Base-by-base conservation (phyloP, 2,888 invertebrate species). In the Epinotia brunnichana region DNA sequence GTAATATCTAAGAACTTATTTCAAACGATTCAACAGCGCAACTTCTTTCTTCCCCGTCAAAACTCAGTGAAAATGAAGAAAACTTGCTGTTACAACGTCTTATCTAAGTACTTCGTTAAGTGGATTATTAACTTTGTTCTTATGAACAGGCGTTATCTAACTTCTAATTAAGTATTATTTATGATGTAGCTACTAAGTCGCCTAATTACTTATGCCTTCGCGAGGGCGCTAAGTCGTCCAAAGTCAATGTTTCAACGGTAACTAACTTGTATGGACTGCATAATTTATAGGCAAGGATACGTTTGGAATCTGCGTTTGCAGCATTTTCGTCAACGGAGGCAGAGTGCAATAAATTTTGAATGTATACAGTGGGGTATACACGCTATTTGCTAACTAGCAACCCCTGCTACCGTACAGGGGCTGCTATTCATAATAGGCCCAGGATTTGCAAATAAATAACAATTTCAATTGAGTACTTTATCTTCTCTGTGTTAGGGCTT, bases 281-380 rank as follows among this genome's bases (percentile, higher is more conserved):
- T 84, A 82, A 87, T 83, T 85, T 83, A 86, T 82, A 41, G 70
- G 74, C 68, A 56, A 72, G 75, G 81, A 84, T 84, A 81, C 79
- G 79, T 80, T 80, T 75, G 61, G 78, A 76, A 80, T 80, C 80
- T 78, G 77, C 78, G 35, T 35, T 35, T 35, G 88, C 86, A 88
- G 90, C 90, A 90, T 89, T 82, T 81, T 75, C 78, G 78, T 81
- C 84, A 85, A 83, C 77, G 79, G 83, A 79, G 80, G 74, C 77
- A 69, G 81, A 82, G 80, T 84, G 89, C 87, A 88, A 91, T 90
- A 91, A 90, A 91, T 91, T n/a, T n/a, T n/a, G n/a, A 91, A 88
- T 87, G 86, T 84, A 90, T 86, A 84, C 85, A 85, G 82, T 87
- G 84, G 87, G 87, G 85, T 83, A 84, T 85, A 80, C 88, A 86